Percentiles rank a stretch among this genome's conserved stretches.
Evolutionary conservation across 1,140 invertebrate species (phyloP).

Genomic region (Cryptotermes secundus): DNA sequence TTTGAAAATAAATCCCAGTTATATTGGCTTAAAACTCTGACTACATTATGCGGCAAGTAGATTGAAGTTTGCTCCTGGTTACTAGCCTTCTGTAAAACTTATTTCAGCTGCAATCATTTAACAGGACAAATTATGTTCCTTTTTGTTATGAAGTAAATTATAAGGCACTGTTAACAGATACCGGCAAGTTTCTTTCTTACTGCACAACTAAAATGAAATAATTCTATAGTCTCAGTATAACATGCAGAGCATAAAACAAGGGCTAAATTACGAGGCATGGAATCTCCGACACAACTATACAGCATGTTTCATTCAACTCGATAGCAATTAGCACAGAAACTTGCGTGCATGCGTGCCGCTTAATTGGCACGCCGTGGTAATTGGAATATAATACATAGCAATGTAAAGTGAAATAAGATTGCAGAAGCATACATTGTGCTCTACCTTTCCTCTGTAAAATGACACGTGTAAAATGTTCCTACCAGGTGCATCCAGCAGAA

Average conservation of each 20-base stretch:
- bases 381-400: background rate
- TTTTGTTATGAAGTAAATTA: background rate
- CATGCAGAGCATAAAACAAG: background rate
- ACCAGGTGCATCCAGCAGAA: too few relatives aligned
- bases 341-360: background rate
- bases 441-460: too few relatives aligned
- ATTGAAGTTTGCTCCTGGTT: background rate
- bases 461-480: too few relatives aligned
- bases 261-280: background rate
- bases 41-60: background rate
- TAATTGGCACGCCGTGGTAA: background rate
- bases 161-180: background rate
- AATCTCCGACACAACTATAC: background rate
- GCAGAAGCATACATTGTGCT: too few relatives aligned
- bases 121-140: background rate
- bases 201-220: background rate
- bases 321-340: background rate
- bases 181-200: background rate
- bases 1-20: background rate
- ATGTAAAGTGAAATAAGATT: background rate
- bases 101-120: background rate
- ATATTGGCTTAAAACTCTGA: background rate
- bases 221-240: background rate
- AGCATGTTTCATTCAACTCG: conserved; percentile 13
- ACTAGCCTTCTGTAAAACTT: background rate